phyloP scores from a whole-genome alignment of 1,140 invertebrate species.

The Teleopsis dalmanni region DNA sequence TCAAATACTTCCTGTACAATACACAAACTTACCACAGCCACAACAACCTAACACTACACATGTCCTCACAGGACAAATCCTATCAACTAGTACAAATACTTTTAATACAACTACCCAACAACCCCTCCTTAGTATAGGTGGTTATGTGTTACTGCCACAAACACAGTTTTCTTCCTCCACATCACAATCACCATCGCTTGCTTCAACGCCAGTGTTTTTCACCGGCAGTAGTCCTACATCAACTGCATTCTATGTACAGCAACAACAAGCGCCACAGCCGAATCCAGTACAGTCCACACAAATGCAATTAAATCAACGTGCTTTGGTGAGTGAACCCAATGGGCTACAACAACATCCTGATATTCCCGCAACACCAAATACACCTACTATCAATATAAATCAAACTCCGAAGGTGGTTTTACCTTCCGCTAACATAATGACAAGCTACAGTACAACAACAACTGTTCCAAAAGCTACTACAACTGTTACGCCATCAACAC shows the following conservation, averaged over 20 bases:
- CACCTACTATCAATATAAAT: too few species aligned
- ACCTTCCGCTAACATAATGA: too few species aligned
- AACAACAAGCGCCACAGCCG: constrained; percentile 15
- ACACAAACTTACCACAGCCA: constrained; percentile 37
- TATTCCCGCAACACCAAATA: too few species aligned
- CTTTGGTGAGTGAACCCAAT: constrained; percentile 38
- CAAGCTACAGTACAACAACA: background rate
- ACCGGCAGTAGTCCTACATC: constrained; percentile 4
- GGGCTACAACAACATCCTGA: too few species aligned
- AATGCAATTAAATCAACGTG: constrained; percentile 16
- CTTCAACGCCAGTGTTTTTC: constrained; percentile 18
- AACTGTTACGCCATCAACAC: constrained; percentile 11
- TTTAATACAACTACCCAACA: background rate
- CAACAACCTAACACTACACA: constrained; percentile 38
- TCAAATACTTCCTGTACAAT: constrained; percentile 43
- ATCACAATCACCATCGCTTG: constrained; percentile 6
- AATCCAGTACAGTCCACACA: constrained; percentile 10
- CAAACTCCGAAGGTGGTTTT: too few species aligned
- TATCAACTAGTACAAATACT: background rate
- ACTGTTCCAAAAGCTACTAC: background rate
- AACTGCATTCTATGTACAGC: constrained; percentile 9
- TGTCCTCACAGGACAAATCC: constrained; percentile 7
- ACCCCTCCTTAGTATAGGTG: constrained; percentile 25
- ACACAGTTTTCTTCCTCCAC: constrained; percentile 12
- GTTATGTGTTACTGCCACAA: constrained; percentile 27